phyloP scores from a whole-genome alignment of 92 coral and sea anemone genomes.

The Siderastrea siderea region DNA sequence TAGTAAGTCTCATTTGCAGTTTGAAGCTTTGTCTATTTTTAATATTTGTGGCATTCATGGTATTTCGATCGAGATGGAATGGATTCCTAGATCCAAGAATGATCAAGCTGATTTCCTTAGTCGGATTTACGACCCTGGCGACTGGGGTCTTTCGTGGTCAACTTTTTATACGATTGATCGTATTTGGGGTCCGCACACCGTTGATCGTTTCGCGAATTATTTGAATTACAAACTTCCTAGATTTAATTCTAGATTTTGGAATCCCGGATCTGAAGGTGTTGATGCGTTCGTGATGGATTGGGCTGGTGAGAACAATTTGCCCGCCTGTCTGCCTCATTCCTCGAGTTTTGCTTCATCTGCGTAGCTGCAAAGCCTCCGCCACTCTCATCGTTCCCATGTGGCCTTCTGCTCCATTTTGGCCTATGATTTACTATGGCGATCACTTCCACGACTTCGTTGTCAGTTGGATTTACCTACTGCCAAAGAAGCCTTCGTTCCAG shows the following conservation, averaged over 20 bases:
- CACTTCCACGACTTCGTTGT: slow-evolving; percentile 40
- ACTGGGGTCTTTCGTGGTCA: slow-evolving; percentile 60
- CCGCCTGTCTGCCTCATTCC: slow-evolving; percentile 66
- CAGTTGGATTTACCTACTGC: slow-evolving; percentile 37
- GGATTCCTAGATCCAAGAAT: slow-evolving; percentile 64
- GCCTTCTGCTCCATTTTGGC: slow-evolving; percentile 75
- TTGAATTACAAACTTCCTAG: slow-evolving; percentile 54
- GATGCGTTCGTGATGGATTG: slow-evolving; percentile 60
- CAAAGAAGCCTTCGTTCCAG: slow-evolving; percentile 29
- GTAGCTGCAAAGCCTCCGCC: slow-evolving; percentile 63
- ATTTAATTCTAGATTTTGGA: slow-evolving; percentile 74
- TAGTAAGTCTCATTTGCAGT: slow-evolving; percentile 39
- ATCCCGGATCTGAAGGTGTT: slow-evolving; percentile 69
- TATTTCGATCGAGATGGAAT: slow-evolving; percentile 62
- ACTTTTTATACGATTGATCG: slow-evolving; percentile 47
- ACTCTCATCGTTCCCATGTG: slow-evolving; percentile 69
- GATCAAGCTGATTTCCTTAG: slow-evolving; percentile 64
- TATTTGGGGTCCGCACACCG: slow-evolving; percentile 73
- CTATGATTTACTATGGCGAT: slow-evolving; percentile 53
- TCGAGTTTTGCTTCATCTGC: slow-evolving; percentile 54
- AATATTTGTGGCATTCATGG: slow-evolving; percentile 38
- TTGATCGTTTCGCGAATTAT: slow-evolving; percentile 69
- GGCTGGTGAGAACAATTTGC: slow-evolving; percentile 70
- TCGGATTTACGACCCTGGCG: slow-evolving; percentile 59
- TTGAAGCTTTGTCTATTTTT: slow-evolving; percentile 53